Evolutionary conservation across 2,888 invertebrate species (phyloP), one percentile per base, ranked within the genome.

Genomic region (Allophyes oxyacanthae): DNA sequence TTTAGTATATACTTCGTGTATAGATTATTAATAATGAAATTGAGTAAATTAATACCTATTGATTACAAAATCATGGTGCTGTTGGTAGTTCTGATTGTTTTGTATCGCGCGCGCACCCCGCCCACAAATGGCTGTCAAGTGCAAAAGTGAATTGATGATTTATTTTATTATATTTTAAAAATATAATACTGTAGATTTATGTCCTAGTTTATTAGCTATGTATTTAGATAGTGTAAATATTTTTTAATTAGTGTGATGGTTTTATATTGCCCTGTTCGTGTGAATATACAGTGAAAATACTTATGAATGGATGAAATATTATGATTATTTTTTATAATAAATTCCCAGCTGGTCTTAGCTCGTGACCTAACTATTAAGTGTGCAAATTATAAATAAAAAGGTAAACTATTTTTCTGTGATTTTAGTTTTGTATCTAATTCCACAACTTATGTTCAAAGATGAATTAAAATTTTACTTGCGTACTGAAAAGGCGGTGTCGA

Each of bases 61-160:
- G 73, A 73, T 73, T 70, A 63, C 20, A 8, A 57, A 51, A 55
- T 51, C 36, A 43, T 57, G 61, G 53, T 55, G 58, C 67, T 49
- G 86, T 87, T 90, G 89, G 87, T 64, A 82, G 72, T 54, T 54
- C 70, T 77, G 85, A 74, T 81, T 87, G 85, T 88, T 88, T 88
- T 86, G 85, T 78, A 84, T 81, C 76, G 78, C 81, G 79, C 83
- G 79, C 79, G 81, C 81, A 82, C 87, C 87, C 87, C 91, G 87
- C 90, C 91, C 85, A 84, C 81, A 72, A 86, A 88, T 88, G 86
- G 85, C 87, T 87, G 88, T 88, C 89, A 85, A 84, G 79, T 78
- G 73, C 72, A 72, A 76, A 66, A 78, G 68, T 59, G 72, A 72
- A 64, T 61, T 74, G 46, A 67, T 68, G 75, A 75, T 72, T 67